A percentile compares a stretch with the other conserved stretches of the same genome.
phyloP scores from a whole-genome alignment of 2,888 invertebrate genomes.

The Eupithecia pulchellata region DNA sequence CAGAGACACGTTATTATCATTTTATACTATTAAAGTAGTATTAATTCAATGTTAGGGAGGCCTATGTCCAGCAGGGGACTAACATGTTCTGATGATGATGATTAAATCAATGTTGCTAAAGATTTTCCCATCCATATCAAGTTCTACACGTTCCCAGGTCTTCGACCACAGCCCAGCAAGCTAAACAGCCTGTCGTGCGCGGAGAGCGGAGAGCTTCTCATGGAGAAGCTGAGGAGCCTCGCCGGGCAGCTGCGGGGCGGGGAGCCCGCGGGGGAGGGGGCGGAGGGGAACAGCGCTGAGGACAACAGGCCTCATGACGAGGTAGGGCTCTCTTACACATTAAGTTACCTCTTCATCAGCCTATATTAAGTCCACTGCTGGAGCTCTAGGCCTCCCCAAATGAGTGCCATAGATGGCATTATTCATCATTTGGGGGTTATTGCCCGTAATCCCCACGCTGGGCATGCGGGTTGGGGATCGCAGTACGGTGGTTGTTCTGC shows the following conservation, averaged over 20 bases:
- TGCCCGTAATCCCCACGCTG: no score
- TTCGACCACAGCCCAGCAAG: slow-evolving; percentile 73
- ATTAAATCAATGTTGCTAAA: not conserved
- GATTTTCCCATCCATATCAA: not conserved
- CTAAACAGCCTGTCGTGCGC: slow-evolving; percentile 67
- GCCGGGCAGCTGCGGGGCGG: slow-evolving; percentile 67
- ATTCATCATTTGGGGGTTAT: no score
- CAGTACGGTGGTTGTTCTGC: no score
- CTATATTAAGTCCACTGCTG: no score
- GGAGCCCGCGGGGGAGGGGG: not conserved
- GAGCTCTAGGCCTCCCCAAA: no score
- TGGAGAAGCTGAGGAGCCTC: slow-evolving; percentile 73
- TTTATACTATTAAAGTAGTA: not conserved
- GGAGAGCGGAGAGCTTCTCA: slow-evolving; percentile 72
- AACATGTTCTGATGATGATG: no score
- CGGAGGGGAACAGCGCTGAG: slow-evolving; percentile 47
- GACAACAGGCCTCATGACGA: slow-evolving; percentile 51
- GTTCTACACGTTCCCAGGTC: not conserved
- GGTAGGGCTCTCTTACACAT: not conserved
- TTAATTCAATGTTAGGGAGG: no score
- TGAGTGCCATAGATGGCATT: no score
- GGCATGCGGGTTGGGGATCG: no score
- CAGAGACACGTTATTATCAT: not conserved
- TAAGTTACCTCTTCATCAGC: no score
- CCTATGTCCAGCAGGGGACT: no score